Base-by-base conservation (phyloP, 2,888 invertebrate genomes). In the Empis stercorea region DNA sequence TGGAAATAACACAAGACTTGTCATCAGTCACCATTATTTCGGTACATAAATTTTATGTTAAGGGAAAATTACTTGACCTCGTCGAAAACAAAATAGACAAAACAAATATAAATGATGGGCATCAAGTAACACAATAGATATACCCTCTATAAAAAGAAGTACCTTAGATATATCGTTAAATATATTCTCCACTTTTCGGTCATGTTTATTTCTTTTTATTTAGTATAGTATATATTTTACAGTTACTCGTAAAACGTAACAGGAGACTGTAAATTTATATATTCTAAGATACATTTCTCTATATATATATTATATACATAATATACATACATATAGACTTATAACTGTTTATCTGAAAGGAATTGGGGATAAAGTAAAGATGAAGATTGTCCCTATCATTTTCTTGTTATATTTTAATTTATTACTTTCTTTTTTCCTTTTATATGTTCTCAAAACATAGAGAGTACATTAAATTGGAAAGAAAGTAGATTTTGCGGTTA, bases 11-110 rank as follows among this genome's bases (percentile, higher is more conserved):
- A 27, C 23, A 43, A 45, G 44, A 48, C 48, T 34, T 52, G 50
- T 50, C 53, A 53, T 53, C 53, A 53, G 51, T 53, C 53, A 53
- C 50, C 48, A 53, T 53, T 51, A 53, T 53, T 53, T 47, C 49
- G 49, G 50, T 50, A 50, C 50, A 53, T 51, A 53, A 53, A 53
- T 53, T 50, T 50, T 51, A 47, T 49, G 46, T 20, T 20, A 40
- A 40, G 49, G 27, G 41, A 49, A 47, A 51, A 51, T 47, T 48
- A 48, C 47, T 48, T 52, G 46, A 48, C 48, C 50, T 48, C 46
- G 41, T 42, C 44, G 41, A 36, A 39, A 20, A 15, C 15, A 27
- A 34, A 48, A 48, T 44, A 48, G 45, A 51, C 45, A 47, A 51
- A 51, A 51, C 39, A 48, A 46, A 49, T 44, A 51, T 44, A 44